A percentile compares a stretch with the other conserved stretches of the same genome.
Conservation (phyloP, 2,888 invertebrate species). For the Cerastis rubricosa region DNA sequence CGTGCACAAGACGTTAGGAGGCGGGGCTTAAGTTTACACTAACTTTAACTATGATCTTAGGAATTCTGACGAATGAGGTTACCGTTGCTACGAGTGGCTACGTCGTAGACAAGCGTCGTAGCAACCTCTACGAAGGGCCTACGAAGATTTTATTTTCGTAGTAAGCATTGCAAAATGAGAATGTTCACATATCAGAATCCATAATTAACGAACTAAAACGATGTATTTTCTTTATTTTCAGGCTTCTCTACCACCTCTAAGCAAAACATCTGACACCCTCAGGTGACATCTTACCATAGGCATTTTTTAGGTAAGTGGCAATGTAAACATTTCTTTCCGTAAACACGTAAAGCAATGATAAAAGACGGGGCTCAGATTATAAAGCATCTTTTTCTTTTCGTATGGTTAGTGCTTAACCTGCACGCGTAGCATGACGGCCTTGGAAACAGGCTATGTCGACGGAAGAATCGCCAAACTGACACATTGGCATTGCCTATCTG, state of each 20-base stretch:
- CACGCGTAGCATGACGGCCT: no score
- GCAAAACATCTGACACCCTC: conserved; percentile 45
- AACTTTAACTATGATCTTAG: conserved; percentile 63
- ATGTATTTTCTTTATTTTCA: conserved; percentile 44
- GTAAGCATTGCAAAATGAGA: not conserved
- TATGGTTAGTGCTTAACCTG: no score
- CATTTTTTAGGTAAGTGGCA: conserved; percentile 66
- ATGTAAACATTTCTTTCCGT: not conserved
- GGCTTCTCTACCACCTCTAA: conserved; percentile 53
- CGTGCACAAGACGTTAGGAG: conserved; percentile 79
- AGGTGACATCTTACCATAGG: conserved; percentile 58
- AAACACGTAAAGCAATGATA: not conserved
- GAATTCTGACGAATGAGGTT: conserved; percentile 43
- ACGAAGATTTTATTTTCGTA: conserved; percentile 39
- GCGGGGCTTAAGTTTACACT: conserved; percentile 80
- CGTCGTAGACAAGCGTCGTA: conserved; percentile 48
- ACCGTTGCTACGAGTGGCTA: conserved; percentile 38
- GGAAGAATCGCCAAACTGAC: no score
- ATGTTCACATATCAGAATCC: not conserved
- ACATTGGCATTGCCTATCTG: no score
- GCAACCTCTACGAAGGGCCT: conserved; percentile 31
- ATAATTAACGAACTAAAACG: not conserved
- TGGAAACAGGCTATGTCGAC: no score
- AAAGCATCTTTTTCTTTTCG: no score
- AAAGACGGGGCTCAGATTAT: not conserved